Base-by-base conservation (phyloP, 2,888 invertebrate species). In the Seira ritae region DNA sequence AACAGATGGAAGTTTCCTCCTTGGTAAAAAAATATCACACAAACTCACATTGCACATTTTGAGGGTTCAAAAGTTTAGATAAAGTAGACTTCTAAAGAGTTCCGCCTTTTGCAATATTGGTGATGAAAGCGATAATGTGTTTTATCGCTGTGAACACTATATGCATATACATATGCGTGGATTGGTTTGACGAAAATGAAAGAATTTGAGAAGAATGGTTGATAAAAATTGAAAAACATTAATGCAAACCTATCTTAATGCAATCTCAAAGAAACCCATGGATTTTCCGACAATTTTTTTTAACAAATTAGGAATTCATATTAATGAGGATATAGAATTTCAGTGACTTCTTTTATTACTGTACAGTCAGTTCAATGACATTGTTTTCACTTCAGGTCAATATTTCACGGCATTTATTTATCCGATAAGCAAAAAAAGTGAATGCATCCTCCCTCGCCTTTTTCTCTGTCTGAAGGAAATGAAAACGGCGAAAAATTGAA, bases 31-130 rank as follows among this genome's bases (percentile, higher is more conserved):
- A 80, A 80, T 62, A 65, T 75, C 75, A 75, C 70, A 81, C 81
- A 31, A 81, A 70, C 80, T 80, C 80, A 80, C 65, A 74, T 46
- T 65, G 80, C 80, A 80, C 74, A 74, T 74, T 72, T 80, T 80
- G 80, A 80, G 80, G 80, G 80, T 74, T 80, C 74, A 74, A 75
- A 74, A 80, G 80, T 80, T 80, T 80, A 80, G 70, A 80, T 66
- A 80, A 80, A 74, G 65, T 23, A 69, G 46, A 55, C 69, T 73
- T 74, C 65, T 60, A 42, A 80, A 74, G 74, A 22, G 42, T 80
- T 80, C 80, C 80, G 80, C 74, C 66, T 42, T 60, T 55, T 55
- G 55, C 15, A 12, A 15, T 12, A 12, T 55, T 8, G 55, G 55
- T 55, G 55, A 55, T 55, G 55, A 55, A 55, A 55, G 55, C 55